Conservation (phyloP, 2,113 vertebrate species). For the Xyrauchen texanus region DNA sequence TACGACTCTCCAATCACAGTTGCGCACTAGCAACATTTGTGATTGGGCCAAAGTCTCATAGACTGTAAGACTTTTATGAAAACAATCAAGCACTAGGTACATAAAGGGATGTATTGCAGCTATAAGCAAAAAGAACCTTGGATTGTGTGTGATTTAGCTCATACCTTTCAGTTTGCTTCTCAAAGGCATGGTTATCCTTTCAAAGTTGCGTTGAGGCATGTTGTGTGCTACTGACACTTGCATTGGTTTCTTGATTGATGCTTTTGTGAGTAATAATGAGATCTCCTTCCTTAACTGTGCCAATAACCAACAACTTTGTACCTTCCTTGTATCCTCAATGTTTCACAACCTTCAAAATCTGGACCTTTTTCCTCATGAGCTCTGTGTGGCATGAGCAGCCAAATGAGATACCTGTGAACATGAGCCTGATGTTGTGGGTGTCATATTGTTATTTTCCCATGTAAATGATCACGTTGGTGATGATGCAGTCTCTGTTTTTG, state of each 20-base stretch:
- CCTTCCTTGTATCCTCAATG: slow-evolving; percentile 51
- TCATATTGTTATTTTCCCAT: slow-evolving; percentile 52
- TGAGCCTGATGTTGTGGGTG: slow-evolving; percentile 41
- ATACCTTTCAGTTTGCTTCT: slow-evolving; percentile 38
- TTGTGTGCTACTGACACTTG: slow-evolving; percentile 55
- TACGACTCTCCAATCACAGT: too few species aligned
- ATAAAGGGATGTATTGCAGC: slow-evolving; percentile 28
- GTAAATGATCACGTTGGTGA: slow-evolving; percentile 59
- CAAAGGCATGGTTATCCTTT: slow-evolving; percentile 59
- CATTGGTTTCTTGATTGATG: slow-evolving; percentile 53
- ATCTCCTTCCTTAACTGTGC: slow-evolving; percentile 59
- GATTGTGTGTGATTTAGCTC: slow-evolving; percentile 32
- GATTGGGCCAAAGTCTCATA: not conserved
- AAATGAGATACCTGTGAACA: slow-evolving; percentile 46
- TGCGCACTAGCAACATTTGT: too few species aligned
- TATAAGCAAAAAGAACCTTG: not conserved
- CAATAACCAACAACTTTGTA: slow-evolving; percentile 58
- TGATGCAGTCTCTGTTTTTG: slow-evolving; percentile 61
- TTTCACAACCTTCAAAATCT: slow-evolving; percentile 41
- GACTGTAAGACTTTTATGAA: not conserved
- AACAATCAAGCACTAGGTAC: not conserved
- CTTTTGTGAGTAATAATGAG: slow-evolving; percentile 33
- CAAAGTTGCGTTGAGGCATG: slow-evolving; percentile 52
- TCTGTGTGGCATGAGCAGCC: slow-evolving; percentile 44
- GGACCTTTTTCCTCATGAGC: slow-evolving; percentile 52